Evolutionary conservation across 92 coral and sea anemone species (phyloP).

Genomic region (Umimayanthus chanpuru): DNA sequence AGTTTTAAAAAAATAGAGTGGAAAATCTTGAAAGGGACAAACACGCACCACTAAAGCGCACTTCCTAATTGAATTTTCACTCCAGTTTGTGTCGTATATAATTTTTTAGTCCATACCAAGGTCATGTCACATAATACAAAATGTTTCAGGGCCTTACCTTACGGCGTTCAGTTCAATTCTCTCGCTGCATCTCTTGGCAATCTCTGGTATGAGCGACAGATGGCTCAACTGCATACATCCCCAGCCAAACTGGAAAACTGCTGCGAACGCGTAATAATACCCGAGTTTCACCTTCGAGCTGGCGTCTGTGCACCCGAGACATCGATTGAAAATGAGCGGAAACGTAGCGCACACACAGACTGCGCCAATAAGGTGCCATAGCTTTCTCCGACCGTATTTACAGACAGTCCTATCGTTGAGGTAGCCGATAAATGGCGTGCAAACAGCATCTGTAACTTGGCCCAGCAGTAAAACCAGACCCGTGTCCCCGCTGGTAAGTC

Average conservation of each 20-base stretch:
- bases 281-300: constrained; percentile 67
- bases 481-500: constrained; percentile 75
- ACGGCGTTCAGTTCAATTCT: constrained; percentile 84
- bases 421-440: constrained; percentile 83
- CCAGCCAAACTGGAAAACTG: constrained; percentile 91
- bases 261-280: constrained; percentile 76
- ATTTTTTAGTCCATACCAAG: not conserved
- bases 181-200: constrained; percentile 67
- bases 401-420: constrained; percentile 86
- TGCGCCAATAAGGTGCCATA: constrained; percentile 84
- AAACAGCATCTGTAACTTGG: constrained; percentile 79
- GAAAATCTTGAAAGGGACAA: too few relatives aligned
- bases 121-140: not conserved
- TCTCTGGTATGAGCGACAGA: constrained; percentile 82
- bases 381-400: constrained; percentile 82
- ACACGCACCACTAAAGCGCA: not conserved
- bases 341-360: constrained; percentile 62
- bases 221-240: constrained; percentile 89
- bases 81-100: not conserved
- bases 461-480: constrained; percentile 81
- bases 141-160: constrained; percentile 53
- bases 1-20: too few relatives aligned
- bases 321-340: constrained; percentile 72
- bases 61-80: not conserved
- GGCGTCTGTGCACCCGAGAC: constrained; percentile 59